phyloP scores from a whole-genome alignment of 2,113 vertebrate genomes.

The Miniopterus natalensis region DNA sequence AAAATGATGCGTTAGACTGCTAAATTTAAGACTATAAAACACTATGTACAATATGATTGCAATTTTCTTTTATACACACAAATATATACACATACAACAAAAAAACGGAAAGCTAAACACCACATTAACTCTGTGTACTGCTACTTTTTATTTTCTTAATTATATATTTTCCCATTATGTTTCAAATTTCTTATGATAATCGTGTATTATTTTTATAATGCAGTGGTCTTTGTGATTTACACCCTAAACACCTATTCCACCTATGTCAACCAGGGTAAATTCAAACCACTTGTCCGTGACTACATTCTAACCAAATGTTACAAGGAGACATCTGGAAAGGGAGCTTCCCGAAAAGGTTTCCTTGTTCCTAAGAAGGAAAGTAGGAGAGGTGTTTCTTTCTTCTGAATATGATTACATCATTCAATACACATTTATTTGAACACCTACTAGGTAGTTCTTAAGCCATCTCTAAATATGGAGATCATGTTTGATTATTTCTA shows the following conservation, averaged over 20 bases:
- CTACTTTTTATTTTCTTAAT: background rate
- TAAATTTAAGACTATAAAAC: constrained; percentile 1
- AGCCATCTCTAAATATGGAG: background rate
- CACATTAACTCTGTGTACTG: background rate
- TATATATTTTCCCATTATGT: constrained; percentile 13
- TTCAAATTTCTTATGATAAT: constrained; percentile 28
- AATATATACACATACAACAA: background rate
- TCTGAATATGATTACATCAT: background rate
- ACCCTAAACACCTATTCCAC: background rate
- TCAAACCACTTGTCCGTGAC: background rate
- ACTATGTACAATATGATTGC: background rate
- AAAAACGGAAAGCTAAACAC: constrained; percentile 1
- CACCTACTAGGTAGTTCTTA: background rate
- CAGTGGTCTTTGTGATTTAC: background rate
- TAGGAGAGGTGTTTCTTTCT: background rate
- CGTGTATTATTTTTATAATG: background rate
- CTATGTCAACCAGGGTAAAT: background rate
- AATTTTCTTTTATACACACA: constrained; percentile 8
- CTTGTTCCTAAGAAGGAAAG: background rate
- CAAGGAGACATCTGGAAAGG: background rate
- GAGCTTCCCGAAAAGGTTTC: background rate
- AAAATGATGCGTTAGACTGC: background rate
- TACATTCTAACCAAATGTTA: background rate
- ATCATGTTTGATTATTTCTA: constrained; percentile 47
- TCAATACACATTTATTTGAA: background rate